Base-by-base conservation (phyloP, 2,113 vertebrate species). In the Chamaetylas fuelleborni region DNA sequence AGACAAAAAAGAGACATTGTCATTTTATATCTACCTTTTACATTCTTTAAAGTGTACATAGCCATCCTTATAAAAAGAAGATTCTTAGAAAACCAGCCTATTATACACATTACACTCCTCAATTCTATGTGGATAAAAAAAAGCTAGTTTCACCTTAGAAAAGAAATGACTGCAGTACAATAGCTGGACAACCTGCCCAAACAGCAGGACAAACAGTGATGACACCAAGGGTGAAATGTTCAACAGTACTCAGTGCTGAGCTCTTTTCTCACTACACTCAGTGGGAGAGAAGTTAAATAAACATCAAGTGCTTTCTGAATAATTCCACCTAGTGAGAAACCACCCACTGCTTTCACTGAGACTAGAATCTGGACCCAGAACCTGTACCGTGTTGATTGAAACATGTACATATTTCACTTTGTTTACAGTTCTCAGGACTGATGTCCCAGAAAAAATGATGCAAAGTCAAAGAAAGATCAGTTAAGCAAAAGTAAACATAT, bases 391-490 rank as follows among this genome's bases (percentile, higher is more conserved):
- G 13, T 76, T 82, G 48, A 81, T 57, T 65, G 53, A 92, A 91
- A 79, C 15, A 64, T 45, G 36, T 18, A 20, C 47, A 9, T 71
- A 61, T 57, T 58, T 50, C 25, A 20, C 34, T 91, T 54, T 87
- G 73, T 94, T 95, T 91, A 76, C 78, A 81, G 43, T 92, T 88
- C 83, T 53, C 81, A 76, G 48, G 43, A 36, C 58, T 54, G 47
- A 86, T 66, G 60, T 8, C 47, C 43, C 56, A 36, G 51, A 58
- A 43, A 86, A 91, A 82, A 86, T 29, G 17, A 90, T 81, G 60
- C 74, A 82, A 88, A 94, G 62, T 77, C 86, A 61, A 93, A 84
- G 47, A 8, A 76, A 92, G 74, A 95, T 77, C 57, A 95, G 85
- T 86, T 91, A 81, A 87, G 40, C 47, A 74, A 66, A 84, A 42